Percentiles rank a stretch among this genome's conserved stretches.
These are phyloP conservation scores for Platyrinchus mystaceus DNA, from an alignment of 2,797 vertebrate genomes.

Conservation along the genomic window DNA sequence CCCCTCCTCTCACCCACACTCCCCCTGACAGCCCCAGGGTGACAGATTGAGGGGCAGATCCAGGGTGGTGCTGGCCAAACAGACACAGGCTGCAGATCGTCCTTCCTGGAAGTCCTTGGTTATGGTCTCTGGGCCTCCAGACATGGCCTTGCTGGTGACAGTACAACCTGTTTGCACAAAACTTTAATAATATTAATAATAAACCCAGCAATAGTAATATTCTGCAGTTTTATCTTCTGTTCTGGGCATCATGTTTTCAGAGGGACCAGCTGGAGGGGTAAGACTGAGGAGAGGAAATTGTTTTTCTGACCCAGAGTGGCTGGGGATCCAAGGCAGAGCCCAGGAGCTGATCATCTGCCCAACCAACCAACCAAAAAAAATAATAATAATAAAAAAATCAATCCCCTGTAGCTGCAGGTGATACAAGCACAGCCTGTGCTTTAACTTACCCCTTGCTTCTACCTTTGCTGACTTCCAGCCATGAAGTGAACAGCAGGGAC, in stretches of 20 bases:
- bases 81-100: neutral
- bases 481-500: neutral
- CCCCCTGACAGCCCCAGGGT: neutral
- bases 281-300: neutral
- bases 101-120: neutral
- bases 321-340: neutral
- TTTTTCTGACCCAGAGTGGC: neutral
- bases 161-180: neutral
- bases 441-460: neutral
- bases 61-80: neutral
- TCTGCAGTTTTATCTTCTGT: neutral
- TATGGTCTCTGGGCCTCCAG: neutral
- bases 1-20: accelerated
- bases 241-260: neutral
- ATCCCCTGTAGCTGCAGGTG: neutral
- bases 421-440: neutral
- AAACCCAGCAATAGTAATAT: accelerated
- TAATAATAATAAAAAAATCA: accelerated
- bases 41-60: neutral
- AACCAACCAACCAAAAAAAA: neutral
- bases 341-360: too few relatives aligned
- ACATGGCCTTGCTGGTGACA: accelerated
- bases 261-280: neutral
- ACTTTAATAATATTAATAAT: accelerated
- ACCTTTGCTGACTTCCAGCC: neutral